These are phyloP conservation scores for Synergus laeviventris DNA, from an alignment of 2,888 invertebrate species.

Conservation along the genomic window DNA sequence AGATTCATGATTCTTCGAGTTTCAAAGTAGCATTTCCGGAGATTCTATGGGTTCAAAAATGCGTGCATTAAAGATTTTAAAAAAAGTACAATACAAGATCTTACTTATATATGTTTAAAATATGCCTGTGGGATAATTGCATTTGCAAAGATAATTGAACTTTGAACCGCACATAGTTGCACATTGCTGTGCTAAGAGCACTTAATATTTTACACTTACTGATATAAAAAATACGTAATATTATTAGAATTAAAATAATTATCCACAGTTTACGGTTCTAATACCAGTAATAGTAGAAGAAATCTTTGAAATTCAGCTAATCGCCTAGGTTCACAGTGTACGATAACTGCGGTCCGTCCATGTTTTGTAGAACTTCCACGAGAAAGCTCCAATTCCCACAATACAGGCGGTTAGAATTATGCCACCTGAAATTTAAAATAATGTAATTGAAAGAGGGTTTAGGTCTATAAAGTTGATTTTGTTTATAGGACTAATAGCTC, in stretches of 20 bases:
- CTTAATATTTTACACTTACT: conserved; percentile 56
- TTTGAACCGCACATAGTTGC: conserved; percentile 14
- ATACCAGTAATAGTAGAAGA: conserved; percentile 42
- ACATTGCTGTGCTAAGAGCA: conserved; percentile 57
- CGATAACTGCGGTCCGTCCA: conserved; percentile 92
- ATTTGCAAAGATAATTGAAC: conserved; percentile 14
- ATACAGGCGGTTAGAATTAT: conserved; percentile 88
- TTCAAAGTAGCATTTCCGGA: not conserved
- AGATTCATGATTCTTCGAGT: not conserved
- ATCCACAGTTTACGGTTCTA: conserved; percentile 48
- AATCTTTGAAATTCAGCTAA: conserved; percentile 49
- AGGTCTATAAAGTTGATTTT: not conserved
- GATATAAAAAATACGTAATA: conserved; percentile 58
- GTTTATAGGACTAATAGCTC: not conserved
- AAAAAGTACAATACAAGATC: not conserved
- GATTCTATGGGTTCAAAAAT: not conserved
- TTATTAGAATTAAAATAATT: conserved; percentile 54
- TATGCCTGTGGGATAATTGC: not conserved
- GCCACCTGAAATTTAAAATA: conserved; percentile 80
- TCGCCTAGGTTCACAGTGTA: conserved; percentile 82
- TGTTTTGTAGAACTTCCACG: conserved; percentile 92
- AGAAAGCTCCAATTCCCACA: conserved; percentile 88
- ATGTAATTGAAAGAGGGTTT: not conserved
- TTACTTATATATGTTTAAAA: not conserved
- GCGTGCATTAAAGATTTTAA: not conserved